Evolutionary conservation across 2,113 vertebrate genomes (phyloP), one percentile per base, ranked within the genome.

Genomic region (Uria aalge): DNA sequence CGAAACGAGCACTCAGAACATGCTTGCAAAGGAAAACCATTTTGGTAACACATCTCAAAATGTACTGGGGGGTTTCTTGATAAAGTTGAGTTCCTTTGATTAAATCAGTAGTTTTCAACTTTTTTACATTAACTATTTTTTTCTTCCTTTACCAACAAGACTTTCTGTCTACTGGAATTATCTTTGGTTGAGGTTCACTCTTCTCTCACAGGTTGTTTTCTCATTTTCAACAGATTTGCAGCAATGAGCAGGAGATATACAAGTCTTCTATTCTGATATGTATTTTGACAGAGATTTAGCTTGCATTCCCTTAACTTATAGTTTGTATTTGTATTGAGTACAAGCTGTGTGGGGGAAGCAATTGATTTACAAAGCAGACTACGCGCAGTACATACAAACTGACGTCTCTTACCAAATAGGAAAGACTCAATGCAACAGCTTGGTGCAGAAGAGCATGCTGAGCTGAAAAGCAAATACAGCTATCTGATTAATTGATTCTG

Each of bases 401-500:
- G 81, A 80, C n/a, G 95, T 76, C 82, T 85, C 95, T 94, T 77
- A 75, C 81, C 86, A 95, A 96, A 96, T 40, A 87, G n/a, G 78
- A 96, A 96, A 92, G 96, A 92, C 86, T 83, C 91, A 98, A 81
- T 91, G 96, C 97, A 98, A 98, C 97, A 97, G 95, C 98, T 97
- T 98, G 97, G 73, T 92, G 64, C 91, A 95, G 92, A 95, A 93
- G 90, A 96, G 78, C 96, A 96, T 92, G 97, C 94, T 96, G 98
- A 96, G 97, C 93, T 98, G 97, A 96, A 98, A 98, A 98, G 97
- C 98, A 98, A 98, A 98, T 96, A 98, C 94, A 98, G 97, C 96
- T 98, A 97, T 97, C 94, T 99, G 99, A 99, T 99, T 98, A 99
- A 99, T 99, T 98, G 98, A 98, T 98, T 98, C 98, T 98, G 98